Conservation (phyloP, 2,797 vertebrate species). For the Gila robusta region DNA sequence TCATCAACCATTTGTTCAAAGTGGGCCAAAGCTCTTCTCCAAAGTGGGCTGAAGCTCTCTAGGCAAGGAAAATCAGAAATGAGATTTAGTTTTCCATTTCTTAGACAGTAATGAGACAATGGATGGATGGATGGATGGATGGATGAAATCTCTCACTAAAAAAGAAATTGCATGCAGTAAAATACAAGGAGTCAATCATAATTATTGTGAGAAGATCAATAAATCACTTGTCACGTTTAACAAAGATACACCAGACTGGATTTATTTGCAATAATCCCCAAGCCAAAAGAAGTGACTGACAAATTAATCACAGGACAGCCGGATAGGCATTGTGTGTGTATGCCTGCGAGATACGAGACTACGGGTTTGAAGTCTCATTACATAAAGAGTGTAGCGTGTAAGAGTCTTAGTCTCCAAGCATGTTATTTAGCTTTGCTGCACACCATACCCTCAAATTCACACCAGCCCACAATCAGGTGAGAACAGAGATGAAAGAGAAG, state of each 20-base stretch:
- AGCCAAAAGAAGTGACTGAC: slow-evolving; percentile 55
- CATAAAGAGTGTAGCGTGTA: slow-evolving; percentile 65
- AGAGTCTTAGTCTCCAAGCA: slow-evolving; percentile 52
- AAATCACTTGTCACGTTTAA: slow-evolving; percentile 26
- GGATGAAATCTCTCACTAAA: not conserved
- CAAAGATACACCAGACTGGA: slow-evolving; percentile 36
- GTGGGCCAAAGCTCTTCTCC: slow-evolving; percentile 53
- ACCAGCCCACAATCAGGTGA: slow-evolving; percentile 61
- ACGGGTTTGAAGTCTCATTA: slow-evolving; percentile 56
- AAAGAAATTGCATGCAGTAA: slow-evolving; percentile 35
- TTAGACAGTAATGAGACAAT: not conserved
- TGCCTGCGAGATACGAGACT: slow-evolving; percentile 40
- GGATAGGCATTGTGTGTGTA: slow-evolving; percentile 48
- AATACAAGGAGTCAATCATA: not conserved
- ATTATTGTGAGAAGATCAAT: slow-evolving; percentile 44
- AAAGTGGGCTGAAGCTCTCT: not conserved
- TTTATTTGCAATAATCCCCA: slow-evolving; percentile 22
- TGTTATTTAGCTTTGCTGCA: slow-evolving; percentile 63
- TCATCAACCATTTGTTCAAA: slow-evolving; percentile 81
- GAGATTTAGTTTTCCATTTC: not conserved
- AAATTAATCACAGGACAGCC: slow-evolving; percentile 67
- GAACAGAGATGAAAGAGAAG: slow-evolving; percentile 68
- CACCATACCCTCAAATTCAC: slow-evolving; percentile 66
- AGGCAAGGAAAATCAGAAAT: not conserved
- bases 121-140: not conserved